Conservation (phyloP, 1,140 invertebrate genomes). For the Globodera rostochiensis region DNA sequence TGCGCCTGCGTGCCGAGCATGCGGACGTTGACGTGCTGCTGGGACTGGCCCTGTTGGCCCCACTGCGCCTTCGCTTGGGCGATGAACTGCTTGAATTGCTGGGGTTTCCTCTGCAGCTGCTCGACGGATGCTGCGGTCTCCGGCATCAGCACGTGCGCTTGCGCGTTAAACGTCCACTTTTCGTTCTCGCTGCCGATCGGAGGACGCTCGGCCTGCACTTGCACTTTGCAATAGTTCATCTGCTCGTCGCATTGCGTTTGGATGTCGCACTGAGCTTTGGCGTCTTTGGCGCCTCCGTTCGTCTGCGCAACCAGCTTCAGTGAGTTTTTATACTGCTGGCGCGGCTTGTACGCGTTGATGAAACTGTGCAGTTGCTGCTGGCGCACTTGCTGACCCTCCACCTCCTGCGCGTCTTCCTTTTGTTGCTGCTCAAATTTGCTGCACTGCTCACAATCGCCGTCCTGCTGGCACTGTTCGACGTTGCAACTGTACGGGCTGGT, state of each 20-base stretch:
- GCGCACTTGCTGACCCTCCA: constrained; percentile 28
- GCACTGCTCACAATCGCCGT: background rate
- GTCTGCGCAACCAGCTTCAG: constrained; percentile 34
- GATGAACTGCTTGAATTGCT: constrained; percentile 30
- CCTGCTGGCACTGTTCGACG: constrained; percentile 2
- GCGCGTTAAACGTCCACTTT: constrained; percentile 32
- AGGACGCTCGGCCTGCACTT: constrained; percentile 26
- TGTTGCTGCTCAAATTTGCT: constrained; percentile 26
- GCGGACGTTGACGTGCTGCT: constrained; percentile 44
- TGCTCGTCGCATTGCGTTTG: constrained; percentile 34
- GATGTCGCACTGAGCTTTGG: constrained; percentile 29
- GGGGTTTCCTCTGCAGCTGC: constrained; percentile 21
- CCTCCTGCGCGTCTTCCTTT: constrained; percentile 28
- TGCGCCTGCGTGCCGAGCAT: constrained; percentile 39
- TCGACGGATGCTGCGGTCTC: constrained; percentile 20
- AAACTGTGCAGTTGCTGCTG: constrained; percentile 29
- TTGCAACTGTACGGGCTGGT: constrained; percentile 7
- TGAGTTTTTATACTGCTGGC: constrained; percentile 35
- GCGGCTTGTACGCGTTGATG: constrained; percentile 26
- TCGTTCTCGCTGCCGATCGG: constrained; percentile 26
- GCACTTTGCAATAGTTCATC: constrained; percentile 34
- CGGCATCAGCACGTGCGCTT: constrained; percentile 34
- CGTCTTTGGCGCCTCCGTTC: constrained; percentile 21
- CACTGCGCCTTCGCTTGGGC: constrained; percentile 29
- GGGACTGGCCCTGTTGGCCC: constrained; percentile 32